phyloP scores from a whole-genome alignment of 2,888 invertebrate genomes.

The Epiblema foenella region DNA sequence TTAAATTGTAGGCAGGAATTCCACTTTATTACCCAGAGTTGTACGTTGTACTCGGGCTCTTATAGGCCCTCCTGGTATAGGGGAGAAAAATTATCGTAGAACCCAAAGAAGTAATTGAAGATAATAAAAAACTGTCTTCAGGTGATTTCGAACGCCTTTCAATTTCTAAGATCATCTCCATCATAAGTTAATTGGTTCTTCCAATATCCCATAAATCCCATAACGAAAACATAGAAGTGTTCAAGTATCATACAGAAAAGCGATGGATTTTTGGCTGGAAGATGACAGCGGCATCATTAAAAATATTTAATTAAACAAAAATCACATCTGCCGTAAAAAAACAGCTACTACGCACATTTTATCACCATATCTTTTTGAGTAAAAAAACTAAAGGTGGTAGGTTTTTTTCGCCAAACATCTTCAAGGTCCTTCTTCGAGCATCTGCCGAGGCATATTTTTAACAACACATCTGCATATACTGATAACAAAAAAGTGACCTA shows the following conservation, averaged over 20 bases:
- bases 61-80: background rate
- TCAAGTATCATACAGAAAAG: background rate
- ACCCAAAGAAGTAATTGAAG: background rate
- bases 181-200: background rate
- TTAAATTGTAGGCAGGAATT: background rate
- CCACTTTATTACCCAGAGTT: background rate
- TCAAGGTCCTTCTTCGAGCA: slow-evolving; percentile 74
- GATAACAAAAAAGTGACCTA: slow-evolving; percentile 83
- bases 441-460: slow-evolving; percentile 78
- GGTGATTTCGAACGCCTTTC: background rate
- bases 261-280: background rate
- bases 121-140: background rate
- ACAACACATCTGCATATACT: slow-evolving; percentile 81
- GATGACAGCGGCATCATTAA: slow-evolving; percentile 24
- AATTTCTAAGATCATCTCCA: background rate
- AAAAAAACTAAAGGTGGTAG: slow-evolving; percentile 71
- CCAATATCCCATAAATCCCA: too few relatives aligned
- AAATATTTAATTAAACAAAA: slow-evolving; percentile 37
- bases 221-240: background rate
- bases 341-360: slow-evolving; percentile 35
- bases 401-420: slow-evolving; percentile 72
- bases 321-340: slow-evolving; percentile 41
- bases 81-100: background rate
- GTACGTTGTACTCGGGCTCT: background rate
- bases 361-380: slow-evolving; percentile 49